Base-by-base conservation (phyloP, 2,797 vertebrate species). In the Lagorchestes hirsutus region DNA sequence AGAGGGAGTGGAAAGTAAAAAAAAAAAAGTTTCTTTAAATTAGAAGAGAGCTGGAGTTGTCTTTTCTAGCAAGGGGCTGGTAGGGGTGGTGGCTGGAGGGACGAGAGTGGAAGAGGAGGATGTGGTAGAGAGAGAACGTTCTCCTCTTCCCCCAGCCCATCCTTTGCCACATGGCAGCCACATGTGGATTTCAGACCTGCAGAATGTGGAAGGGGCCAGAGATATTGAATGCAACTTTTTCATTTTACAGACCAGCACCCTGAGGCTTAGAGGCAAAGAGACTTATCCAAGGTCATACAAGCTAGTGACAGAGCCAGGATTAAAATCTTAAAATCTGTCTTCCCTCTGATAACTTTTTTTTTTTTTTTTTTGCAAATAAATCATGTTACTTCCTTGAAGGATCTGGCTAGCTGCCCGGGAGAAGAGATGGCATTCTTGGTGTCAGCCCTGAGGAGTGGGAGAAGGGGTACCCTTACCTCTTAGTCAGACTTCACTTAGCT, bases 71-170 rank as follows among this genome's bases (percentile, higher is more conserved):
- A 13, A 34, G 34, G 31, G 31, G 59, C 59, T n/a, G 62, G n/a
- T 18, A 40, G 67, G 16, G 67, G 22, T 10, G 22, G 62, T 34
- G 31, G 62, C 3, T 34, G 34, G 62, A 40, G 34, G 34, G 67
- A 24, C 22, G 34, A 40, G 16, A 74, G 62, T 18, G 5, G 31
- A 62, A 31, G 18, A 46, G 67, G 18, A 40, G 67, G n/a, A 74
- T n/a, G 40, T 10, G 6, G 40, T 22, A 24, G n/a, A 4, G 40
- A 10, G 29, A 0, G 31, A 59, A 11, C 0, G 2, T 3, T 31
- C 11, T 29, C 58, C 29, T 62, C 59, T 34, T 62, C 59, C 59
- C 34, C 67, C 16, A 9, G n/a, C 67, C 18, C 62, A n/a, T 18
- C 62, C 62, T 74, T 18, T 0, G 5, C 62, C 34, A 34, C 13